Base-by-base conservation (phyloP, 2,797 vertebrate genomes). In the Mus spretus region DNA sequence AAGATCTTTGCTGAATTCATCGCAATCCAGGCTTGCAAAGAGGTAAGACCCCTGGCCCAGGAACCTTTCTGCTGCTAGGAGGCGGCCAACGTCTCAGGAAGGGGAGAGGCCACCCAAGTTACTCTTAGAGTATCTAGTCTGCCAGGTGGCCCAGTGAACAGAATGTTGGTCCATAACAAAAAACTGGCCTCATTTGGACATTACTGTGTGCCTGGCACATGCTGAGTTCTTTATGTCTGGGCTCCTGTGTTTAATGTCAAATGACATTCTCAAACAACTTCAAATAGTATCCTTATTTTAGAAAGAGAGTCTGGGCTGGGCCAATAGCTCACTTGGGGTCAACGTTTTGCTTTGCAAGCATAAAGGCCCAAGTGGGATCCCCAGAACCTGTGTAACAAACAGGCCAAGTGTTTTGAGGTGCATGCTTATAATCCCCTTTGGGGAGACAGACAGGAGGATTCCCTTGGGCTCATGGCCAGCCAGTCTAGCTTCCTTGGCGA, bases 11-110 rank as follows among this genome's bases (percentile, higher is more conserved):
- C 99, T 0, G 99, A 99, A 97, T 99, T 99, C 98, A 99, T 99
- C 0, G 99, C 99, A 0, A 99, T 99, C 98, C 99, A 99, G 99
- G 99, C 99, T 2, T 99, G 99, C 98, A 99, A 99, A 98, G 99
- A 99, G 99, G 99, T 99, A 98, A 99, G 98, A 11, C 44, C 74
- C 24, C 1, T 14, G 1, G 13, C 24, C 61, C 55, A 9, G 12
- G 5, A 79, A 67, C 19, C 55, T 40, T 92, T 83, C 37, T 1
- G 74, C 22, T 81, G n/a, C 59, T 34, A 47, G 80, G 44, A 78
- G 10, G 31, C 19, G 70, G 63, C 83, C 67, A 84, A n/a, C 17
- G 20, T 50, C 88, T 59, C 67, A 77, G 92, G 55, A 74, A 40
- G 3, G n/a, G 65, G 11, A 70, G 24, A 80, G 34, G 40, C 79